phyloP scores from a whole-genome alignment of 2,888 invertebrate genomes.

The Hydropsyche betteni region DNA sequence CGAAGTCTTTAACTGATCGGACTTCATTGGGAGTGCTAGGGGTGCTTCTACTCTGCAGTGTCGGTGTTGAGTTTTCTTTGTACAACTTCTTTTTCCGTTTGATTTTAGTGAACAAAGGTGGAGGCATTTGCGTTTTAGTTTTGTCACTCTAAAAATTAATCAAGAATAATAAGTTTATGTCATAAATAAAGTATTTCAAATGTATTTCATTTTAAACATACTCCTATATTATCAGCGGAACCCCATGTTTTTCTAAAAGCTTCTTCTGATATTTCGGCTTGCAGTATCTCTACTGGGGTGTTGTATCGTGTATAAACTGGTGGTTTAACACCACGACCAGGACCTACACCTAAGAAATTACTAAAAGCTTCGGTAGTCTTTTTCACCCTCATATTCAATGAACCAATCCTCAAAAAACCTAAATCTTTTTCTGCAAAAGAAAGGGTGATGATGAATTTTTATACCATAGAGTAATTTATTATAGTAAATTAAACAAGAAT shows the following conservation, averaged over 20 bases:
- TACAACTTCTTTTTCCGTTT: conserved; percentile 66
- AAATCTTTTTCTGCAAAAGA: conserved; percentile 80
- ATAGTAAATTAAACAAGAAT: background rate
- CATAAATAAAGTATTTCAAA: background rate
- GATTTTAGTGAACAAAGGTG: conserved; percentile 74
- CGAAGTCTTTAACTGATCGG: conserved; percentile 55
- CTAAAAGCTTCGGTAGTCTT: conserved; percentile 93
- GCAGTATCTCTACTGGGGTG: conserved; percentile 56
- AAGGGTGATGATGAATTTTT: conserved; percentile 9
- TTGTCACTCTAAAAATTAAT: conserved; percentile 63
- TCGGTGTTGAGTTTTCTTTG: conserved; percentile 53
- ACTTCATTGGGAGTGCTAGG: conserved; percentile 75
- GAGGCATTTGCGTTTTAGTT: conserved; percentile 73
- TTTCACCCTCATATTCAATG: conserved; percentile 90
- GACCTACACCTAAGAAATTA: conserved; percentile 85
- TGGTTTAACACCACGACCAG: conserved; percentile 62
- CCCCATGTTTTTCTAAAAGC: conserved; percentile 89
- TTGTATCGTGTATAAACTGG: conserved; percentile 57
- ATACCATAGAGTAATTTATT: background rate
- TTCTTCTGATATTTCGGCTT: conserved; percentile 63
- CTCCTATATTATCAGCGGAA: conserved; percentile 86
- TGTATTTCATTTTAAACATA: conserved; percentile 54
- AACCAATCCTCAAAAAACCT: conserved; percentile 91
- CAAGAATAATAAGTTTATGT: background rate
- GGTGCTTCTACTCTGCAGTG: conserved; percentile 67